Conservation (phyloP, 2,113 vertebrate genomes). For the Elephas maximus region DNA sequence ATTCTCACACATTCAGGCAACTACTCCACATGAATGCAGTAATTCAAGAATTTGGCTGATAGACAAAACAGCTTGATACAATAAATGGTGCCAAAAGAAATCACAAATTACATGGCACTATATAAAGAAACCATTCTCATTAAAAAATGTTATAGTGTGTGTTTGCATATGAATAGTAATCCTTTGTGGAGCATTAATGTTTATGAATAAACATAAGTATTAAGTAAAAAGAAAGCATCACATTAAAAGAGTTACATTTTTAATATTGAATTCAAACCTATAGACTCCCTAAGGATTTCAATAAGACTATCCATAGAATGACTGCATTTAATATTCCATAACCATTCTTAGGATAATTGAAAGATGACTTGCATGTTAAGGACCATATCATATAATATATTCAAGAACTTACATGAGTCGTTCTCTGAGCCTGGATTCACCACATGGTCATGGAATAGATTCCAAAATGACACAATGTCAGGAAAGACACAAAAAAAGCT, state of each 20-base stretch:
- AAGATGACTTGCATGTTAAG: neutral
- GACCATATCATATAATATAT: slow-evolving; percentile 14
- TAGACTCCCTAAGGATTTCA: neutral
- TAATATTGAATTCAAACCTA: slow-evolving; percentile 1
- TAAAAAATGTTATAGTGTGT: neutral
- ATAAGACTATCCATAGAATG: neutral
- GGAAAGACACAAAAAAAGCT: neutral
- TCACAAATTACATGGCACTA: neutral
- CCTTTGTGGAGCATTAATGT: neutral
- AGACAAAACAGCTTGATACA: slow-evolving; percentile 53
- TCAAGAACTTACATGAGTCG: slow-evolving; percentile 9
- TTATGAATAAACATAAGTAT: neutral
- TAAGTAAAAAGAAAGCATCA: neutral
- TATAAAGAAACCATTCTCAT: neutral
- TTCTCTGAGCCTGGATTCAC: neutral
- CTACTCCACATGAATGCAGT: slow-evolving; percentile 39
- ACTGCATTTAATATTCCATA: neutral
- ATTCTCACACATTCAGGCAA: slow-evolving; percentile 45
- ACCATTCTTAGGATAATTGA: slow-evolving; percentile 24
- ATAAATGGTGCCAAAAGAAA: slow-evolving; percentile 33
- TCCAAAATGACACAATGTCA: slow-evolving; percentile 1
- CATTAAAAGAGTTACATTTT: slow-evolving; percentile 12
- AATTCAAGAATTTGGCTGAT: slow-evolving; percentile 51
- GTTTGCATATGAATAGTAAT: neutral
- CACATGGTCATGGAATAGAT: neutral